Conservation (phyloP, 2,113 vertebrate species). For the Rhynchomys soricoides region DNA sequence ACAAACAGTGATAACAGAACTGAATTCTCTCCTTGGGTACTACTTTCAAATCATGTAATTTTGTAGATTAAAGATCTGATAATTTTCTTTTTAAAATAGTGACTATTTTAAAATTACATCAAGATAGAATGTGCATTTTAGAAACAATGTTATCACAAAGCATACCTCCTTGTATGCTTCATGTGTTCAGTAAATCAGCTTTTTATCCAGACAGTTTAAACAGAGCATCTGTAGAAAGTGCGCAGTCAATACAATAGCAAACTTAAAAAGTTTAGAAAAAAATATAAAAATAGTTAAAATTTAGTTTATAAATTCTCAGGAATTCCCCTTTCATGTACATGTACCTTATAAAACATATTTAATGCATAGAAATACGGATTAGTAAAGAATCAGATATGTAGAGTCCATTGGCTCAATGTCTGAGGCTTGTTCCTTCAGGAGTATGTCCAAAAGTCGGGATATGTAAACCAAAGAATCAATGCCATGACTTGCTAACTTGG, state of each 20-base stretch:
- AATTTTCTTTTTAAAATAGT: constrained; percentile 58
- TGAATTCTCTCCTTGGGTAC: constrained; percentile 54
- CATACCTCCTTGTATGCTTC: constrained; percentile 55
- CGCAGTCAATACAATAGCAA: constrained; percentile 56
- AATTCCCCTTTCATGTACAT: constrained; percentile 71
- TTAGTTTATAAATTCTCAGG: constrained; percentile 76
- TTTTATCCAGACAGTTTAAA: constrained; percentile 66
- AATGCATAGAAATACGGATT: constrained; percentile 76
- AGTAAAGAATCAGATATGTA: constrained; percentile 59
- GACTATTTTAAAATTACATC: constrained; percentile 53
- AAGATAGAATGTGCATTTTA: constrained; percentile 62
- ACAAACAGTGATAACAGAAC: not conserved
- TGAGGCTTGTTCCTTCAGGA: constrained; percentile 76
- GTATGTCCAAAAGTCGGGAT: constrained; percentile 16
- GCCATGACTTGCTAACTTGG: constrained; percentile 10
- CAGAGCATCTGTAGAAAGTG: constrained; percentile 69
- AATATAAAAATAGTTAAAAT: constrained; percentile 87
- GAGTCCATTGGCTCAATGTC: constrained; percentile 57
- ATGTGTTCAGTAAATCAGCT: constrained; percentile 63
- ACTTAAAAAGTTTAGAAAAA: constrained; percentile 83
- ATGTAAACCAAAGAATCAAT: constrained; percentile 48
- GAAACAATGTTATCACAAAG: constrained; percentile 62
- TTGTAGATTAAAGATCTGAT: constrained; percentile 73
- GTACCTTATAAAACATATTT: constrained; percentile 79
- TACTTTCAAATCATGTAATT: constrained; percentile 60